A percentile compares a stretch with the other conserved stretches of the same genome.
Conservation (phyloP, 2,113 vertebrate genomes). For the Cavia porcellus region DNA sequence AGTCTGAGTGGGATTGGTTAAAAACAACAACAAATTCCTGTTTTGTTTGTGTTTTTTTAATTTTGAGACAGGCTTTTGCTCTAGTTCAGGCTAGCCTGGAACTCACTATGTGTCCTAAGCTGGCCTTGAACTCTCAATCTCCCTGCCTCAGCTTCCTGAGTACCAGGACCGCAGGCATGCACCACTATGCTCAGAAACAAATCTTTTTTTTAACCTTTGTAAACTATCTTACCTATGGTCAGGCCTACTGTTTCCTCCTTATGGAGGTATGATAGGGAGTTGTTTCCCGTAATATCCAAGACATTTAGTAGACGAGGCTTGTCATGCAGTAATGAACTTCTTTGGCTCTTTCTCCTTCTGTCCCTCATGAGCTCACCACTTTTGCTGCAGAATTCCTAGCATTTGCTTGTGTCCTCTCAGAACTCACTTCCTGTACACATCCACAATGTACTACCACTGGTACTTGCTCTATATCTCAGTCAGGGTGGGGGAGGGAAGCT, state of each 20-base stretch:
- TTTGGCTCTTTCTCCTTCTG: not conserved
- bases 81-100: not conserved
- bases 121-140: not conserved
- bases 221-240: not conserved
- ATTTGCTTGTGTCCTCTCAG: not conserved
- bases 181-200: not conserved
- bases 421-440: not conserved
- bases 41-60: not conserved
- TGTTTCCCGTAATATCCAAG: not conserved
- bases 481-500: rapidly evolving
- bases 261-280: too few relatives aligned
- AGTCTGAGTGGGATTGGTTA: not conserved
- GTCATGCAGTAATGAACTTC: not conserved
- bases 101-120: not conserved
- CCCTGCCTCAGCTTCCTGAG: not conserved
- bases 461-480: not conserved
- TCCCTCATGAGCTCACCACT: not conserved
- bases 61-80: not conserved
- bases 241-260: not conserved
- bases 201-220: not conserved
- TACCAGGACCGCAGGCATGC: not conserved
- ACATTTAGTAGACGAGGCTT: not conserved
- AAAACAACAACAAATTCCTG: not conserved
- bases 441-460: not conserved
- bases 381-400: not conserved